Base-by-base conservation (phyloP, 2,113 vertebrate genomes). In the Tachysurus fulvidraco region DNA sequence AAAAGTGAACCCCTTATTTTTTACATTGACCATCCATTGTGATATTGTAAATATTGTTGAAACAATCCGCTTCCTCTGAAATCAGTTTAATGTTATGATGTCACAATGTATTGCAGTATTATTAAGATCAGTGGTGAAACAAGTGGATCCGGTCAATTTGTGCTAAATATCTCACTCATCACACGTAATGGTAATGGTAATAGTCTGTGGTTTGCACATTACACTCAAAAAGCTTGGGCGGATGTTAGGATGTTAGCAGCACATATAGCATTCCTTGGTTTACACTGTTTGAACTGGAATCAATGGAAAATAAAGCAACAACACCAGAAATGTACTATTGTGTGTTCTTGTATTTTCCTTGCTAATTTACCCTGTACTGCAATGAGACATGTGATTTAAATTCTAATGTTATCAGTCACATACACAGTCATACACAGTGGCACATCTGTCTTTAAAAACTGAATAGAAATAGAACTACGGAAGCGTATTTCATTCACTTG, bases 11-110 rank as follows among this genome's bases (percentile, higher is more conserved):
- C 84, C 85, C 90, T 91, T 91, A 89, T 91, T 91, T 91, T 91
- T 89, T 89, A 91, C 90, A 89, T 91, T n/a, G 78, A 81, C 80
- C 86, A 88, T 91, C 85, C 90, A 91, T 91, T 87, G 90, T 91
- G 87, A 88, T 89, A 88, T 86, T 91, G 86, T 91, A 91, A 54
- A 91, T 91, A 91, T 73, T 77, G 86, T 86, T 50, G 17, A 84
- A 90, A 86, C 81, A 36, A 88, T 65, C 86, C 59, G n/a, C 85
- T 76, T 85, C 50, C 81, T 84, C 84, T 28, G 64, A 83, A 67
- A 57, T 88, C 80, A 62, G 85, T 88, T 83, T 60, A 84, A 84
- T 88, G 88, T 88, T 86, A 79, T 82, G 88, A 84, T 86, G 88
- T 89, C 83, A 85, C 83, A 62, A 88, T 83, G 87, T 90, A 86